Percentiles rank a stretch among this genome's conserved stretches.
phyloP scores from a whole-genome alignment of 1,140 invertebrate genomes.

The Periplaneta americana region DNA sequence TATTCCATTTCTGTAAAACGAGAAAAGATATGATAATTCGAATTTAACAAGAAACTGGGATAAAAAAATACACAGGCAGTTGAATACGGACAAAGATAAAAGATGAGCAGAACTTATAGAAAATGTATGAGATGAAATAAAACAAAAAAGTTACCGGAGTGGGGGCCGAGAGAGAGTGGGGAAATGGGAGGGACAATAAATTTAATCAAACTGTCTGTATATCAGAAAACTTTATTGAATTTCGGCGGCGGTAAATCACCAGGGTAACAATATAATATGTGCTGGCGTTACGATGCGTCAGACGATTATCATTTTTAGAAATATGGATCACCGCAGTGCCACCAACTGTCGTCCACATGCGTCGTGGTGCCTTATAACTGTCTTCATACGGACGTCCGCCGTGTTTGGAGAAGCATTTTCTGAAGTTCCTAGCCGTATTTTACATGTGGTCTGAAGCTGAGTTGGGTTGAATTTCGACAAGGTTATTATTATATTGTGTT shows the following conservation, averaged over 20 bases:
- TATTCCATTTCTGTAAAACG: not conserved
- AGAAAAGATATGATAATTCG: not conserved
- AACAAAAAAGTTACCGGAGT: not conserved
- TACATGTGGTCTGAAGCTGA: too few relatives aligned
- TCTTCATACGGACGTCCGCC: too few relatives aligned
- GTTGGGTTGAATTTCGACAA: too few relatives aligned
- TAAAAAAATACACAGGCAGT: not conserved
- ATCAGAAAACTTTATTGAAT: not conserved
- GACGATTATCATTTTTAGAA: not conserved
- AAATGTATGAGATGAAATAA: not conserved
- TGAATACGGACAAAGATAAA: not conserved
- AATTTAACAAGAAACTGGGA: not conserved
- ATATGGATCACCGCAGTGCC: too few relatives aligned
- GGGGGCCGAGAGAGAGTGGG: not conserved
- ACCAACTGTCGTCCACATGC: not conserved
- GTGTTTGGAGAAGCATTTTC: too few relatives aligned
- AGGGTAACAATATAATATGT: not conserved
- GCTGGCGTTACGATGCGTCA: not conserved
- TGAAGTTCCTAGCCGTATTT: too few relatives aligned
- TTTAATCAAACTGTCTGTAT: not conserved
- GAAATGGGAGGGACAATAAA: not conserved
- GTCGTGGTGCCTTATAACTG: too few relatives aligned
- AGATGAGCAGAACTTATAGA: not conserved
- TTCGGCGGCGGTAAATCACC: not conserved
- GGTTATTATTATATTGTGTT: too few relatives aligned